phyloP scores from a whole-genome alignment of 2,888 invertebrate species.

The Sinotaia quadrata region DNA sequence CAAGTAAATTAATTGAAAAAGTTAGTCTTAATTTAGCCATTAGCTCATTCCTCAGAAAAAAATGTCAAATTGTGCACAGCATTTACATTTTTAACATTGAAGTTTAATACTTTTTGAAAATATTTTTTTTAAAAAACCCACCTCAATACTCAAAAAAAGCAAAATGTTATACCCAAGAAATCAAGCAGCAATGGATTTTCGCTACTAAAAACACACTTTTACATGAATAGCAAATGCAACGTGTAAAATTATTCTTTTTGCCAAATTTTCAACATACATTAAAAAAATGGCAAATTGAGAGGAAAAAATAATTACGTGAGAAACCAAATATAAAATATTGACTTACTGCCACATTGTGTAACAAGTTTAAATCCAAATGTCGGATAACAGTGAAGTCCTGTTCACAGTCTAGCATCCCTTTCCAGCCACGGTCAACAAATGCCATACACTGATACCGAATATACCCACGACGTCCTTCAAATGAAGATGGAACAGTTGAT shows the following conservation, averaged over 20 bases:
- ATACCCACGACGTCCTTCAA: conserved; percentile 37
- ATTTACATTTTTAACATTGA: no score
- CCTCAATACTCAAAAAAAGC: no score
- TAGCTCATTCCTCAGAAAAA: no score
- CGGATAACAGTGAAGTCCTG: conserved; percentile 38
- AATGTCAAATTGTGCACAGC: no score
- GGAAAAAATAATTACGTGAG: neutral
- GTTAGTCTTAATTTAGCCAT: no score
- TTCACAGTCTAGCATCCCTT: conserved; percentile 31
- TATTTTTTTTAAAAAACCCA: no score
- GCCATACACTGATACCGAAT: conserved; percentile 36
- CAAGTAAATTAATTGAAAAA: no score
- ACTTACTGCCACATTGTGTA: conserved; percentile 34
- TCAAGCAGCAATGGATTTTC: no score
- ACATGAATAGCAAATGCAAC: no score
- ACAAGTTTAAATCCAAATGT: conserved; percentile 33
- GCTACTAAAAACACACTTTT: no score
- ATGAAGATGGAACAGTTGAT: conserved; percentile 36
- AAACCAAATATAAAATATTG: neutral
- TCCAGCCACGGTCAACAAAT: conserved; percentile 35
- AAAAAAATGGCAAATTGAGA: neutral
- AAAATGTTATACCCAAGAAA: no score
- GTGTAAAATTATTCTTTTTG: neutral
- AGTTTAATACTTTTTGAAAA: no score
- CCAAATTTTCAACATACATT: neutral